A percentile compares a stretch with the other conserved stretches of the same genome.
Conservation (phyloP, 1,140 invertebrate genomes). For the Dendrolimus kikuchii region DNA sequence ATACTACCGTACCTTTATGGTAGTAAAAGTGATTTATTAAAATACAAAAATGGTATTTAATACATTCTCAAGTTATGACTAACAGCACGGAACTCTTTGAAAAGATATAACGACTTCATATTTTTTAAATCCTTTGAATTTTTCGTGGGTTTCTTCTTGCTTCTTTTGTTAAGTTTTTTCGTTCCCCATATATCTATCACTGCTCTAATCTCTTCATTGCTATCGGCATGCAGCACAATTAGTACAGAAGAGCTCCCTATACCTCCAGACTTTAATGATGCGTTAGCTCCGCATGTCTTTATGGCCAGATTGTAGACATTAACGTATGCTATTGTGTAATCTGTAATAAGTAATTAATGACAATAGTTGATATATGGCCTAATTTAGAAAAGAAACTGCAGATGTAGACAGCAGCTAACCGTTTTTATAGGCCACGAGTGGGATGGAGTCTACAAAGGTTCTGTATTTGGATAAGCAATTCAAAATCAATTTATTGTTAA, state of each 20-base stretch:
- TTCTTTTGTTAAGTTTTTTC: conserved; percentile 7
- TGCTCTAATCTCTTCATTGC: conserved; percentile 46
- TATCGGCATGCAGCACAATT: conserved; percentile 38
- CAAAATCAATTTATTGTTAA: too few relatives aligned
- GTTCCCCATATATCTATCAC: conserved; percentile 55
- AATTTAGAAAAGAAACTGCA: too few relatives aligned
- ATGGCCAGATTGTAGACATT: conserved; percentile 54
- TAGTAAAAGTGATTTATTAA: too few relatives aligned
- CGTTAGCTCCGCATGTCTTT: conserved; percentile 43
- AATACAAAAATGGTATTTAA: not conserved
- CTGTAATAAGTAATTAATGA: too few relatives aligned
- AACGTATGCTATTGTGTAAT: conserved; percentile 40
- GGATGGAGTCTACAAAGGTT: too few relatives aligned
- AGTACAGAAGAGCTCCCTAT: conserved; percentile 33
- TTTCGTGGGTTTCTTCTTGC: conserved; percentile 4
- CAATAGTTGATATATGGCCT: too few relatives aligned
- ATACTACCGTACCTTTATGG: too few relatives aligned
- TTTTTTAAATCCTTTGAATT: conserved; percentile 16
- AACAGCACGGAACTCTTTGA: conserved; percentile 30
- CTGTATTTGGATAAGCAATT: too few relatives aligned
- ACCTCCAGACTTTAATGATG: conserved; percentile 37
- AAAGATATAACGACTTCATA: conserved; percentile 34
- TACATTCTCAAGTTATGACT: conserved; percentile 35
- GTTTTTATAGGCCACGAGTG: too few relatives aligned
- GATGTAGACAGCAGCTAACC: too few relatives aligned